These are phyloP conservation scores for Drosophila basisetae DNA, from an alignment of 2,888 invertebrate species.

Conservation along the genomic window DNA sequence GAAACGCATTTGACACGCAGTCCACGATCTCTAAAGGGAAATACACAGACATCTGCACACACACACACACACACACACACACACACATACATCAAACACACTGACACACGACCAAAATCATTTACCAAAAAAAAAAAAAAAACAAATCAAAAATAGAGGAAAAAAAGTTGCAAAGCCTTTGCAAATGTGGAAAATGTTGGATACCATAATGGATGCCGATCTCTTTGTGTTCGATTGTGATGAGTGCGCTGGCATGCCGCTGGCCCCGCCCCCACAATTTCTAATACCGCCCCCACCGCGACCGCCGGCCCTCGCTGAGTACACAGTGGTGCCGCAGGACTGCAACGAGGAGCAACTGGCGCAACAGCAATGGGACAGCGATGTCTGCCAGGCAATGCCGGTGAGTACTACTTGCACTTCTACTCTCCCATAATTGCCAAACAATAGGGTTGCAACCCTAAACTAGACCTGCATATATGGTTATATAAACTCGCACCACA, in stretches of 20 bases:
- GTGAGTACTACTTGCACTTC: slow-evolving; percentile 71
- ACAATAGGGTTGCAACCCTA: slow-evolving; percentile 65
- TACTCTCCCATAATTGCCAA: background rate
- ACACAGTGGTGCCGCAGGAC: slow-evolving; percentile 74
- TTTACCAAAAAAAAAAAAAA: slow-evolving; percentile 27
- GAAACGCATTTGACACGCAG: slow-evolving; percentile 75
- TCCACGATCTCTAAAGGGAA: slow-evolving; percentile 41
- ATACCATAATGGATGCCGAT: slow-evolving; percentile 78
- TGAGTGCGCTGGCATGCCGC: slow-evolving; percentile 83
- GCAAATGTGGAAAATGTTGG: slow-evolving; percentile 85
- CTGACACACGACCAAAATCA: slow-evolving; percentile 23
- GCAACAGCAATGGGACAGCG: slow-evolving; percentile 83
- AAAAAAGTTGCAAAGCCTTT: slow-evolving; percentile 6
- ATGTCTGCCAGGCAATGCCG: slow-evolving; percentile 85
- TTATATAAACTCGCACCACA: background rate
- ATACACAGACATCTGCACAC: slow-evolving; percentile 12
- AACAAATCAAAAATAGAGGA: background rate
- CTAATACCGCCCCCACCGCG: slow-evolving; percentile 85
- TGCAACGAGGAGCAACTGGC: slow-evolving; percentile 83
- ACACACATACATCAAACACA: background rate
- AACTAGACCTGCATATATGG: slow-evolving; percentile 40
- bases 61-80: slow-evolving; percentile 1
- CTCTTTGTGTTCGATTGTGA: slow-evolving; percentile 83
- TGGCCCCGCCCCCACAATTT: slow-evolving; percentile 85
- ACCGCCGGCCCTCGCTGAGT: slow-evolving; percentile 83